Base-by-base conservation (phyloP, 92 coral and sea anemone species). In the Parazoanthus darwini region DNA sequence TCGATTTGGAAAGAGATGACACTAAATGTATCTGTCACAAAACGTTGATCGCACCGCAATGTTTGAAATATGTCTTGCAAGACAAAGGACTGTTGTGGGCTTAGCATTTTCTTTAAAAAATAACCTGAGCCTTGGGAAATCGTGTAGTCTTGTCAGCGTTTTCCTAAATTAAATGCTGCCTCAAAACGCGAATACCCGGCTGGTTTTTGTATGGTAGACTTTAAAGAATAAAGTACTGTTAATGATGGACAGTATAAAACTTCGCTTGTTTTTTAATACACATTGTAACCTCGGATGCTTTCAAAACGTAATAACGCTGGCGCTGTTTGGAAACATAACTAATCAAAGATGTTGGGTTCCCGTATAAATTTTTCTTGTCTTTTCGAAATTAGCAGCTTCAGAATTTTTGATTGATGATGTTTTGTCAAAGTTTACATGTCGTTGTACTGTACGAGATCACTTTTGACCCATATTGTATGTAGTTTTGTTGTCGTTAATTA, bases 1-100 rank as follows among this genome's bases (percentile, higher is more conserved):
- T 46, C 79, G 25, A 13, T 48, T 71, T 6, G n/a, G 16, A 42
- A 71, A 51, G 75, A 29, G 25, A 84, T 46, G 59, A 71, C 66
- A 46, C 87, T 46, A 71, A 84, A 71, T 68, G 70, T 48, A 50
- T 84, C 87, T 26, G 46, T 18, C 16, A 33, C 8, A n/a, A 23
- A 68, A 29, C 35, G 18, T 58, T 39, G 20, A 58, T n/a, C 14
- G 46, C 51, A 22, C 33, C 74, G 37, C 44, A 43, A 79, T 16
- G 22, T 16, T 75, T 20, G 29, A 77, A 43, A 39, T 10, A 5
- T 77, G 39, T 15, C 80, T 77, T 77, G 15, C 9, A 10, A 35
- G 29, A 43, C 46, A 75, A 75, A 2, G 51, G 54, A 54, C 59
- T 11, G 59, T 54, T 54, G 14, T 20, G 20, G 18, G 13, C 58